Percentiles rank a stretch among this genome's conserved stretches.
Evolutionary conservation across 2,888 invertebrate species (phyloP).

Genomic region (Hemaris fuciformis): DNA sequence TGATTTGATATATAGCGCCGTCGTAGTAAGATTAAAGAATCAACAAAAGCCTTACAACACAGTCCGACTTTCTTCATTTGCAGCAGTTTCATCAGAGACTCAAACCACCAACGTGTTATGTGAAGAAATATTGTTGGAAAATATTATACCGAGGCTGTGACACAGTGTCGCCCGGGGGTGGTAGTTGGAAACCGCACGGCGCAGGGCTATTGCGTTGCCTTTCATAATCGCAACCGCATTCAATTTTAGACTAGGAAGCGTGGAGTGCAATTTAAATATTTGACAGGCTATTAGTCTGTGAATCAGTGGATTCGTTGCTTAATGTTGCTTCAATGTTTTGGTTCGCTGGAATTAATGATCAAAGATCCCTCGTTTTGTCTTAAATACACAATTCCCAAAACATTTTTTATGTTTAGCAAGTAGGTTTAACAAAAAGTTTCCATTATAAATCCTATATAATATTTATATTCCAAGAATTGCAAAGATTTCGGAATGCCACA

Average conservation of each 20-base stretch:
- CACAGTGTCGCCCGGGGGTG: slow-evolving; percentile 10
- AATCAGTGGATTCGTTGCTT: slow-evolving; percentile 33
- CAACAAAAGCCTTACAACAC: neutral
- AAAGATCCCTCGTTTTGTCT: too few species aligned
- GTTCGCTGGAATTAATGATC: neutral
- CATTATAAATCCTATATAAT: neutral
- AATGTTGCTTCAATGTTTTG: neutral
- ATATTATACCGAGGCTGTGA: neutral
- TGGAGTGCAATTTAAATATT: slow-evolving; percentile 65
- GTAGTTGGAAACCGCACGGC: slow-evolving; percentile 15
- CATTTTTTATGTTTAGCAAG: too few species aligned
- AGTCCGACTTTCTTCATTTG: neutral
- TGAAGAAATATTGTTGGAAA: slow-evolving; percentile 13
- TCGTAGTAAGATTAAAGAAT: neutral
- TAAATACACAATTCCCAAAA: too few species aligned
- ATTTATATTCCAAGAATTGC: neutral
- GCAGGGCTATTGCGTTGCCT: slow-evolving; percentile 45
- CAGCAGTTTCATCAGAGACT: neutral
- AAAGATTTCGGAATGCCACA: slow-evolving; percentile 1
- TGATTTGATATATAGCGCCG: too few species aligned
- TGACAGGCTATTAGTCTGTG: slow-evolving; percentile 53
- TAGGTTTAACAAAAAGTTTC: neutral
- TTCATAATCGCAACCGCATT: slow-evolving; percentile 65
- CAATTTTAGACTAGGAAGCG: slow-evolving; percentile 69
- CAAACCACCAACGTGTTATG: neutral